Percentiles rank a stretch among this genome's conserved stretches.
Conservation (phyloP, 2,113 vertebrate species). For the Ellobius talpinus region DNA sequence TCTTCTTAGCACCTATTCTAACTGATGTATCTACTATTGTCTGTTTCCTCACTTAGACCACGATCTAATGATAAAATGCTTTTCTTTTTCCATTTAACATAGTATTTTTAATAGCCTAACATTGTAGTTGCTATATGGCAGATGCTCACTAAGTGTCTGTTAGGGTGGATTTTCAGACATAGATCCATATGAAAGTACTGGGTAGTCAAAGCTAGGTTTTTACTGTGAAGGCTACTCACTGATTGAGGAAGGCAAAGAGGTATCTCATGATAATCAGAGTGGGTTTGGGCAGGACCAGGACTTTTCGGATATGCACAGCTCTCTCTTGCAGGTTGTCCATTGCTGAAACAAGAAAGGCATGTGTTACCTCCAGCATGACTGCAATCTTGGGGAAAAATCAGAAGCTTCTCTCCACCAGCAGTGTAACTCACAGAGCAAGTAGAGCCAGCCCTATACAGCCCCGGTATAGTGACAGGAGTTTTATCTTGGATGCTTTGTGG, state of each 20-base stretch:
- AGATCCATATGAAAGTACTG: neutral
- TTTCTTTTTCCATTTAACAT: neutral
- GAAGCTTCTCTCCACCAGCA: neutral
- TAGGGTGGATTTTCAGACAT: neutral
- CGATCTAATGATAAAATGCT: neutral
- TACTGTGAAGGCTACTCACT: constrained; percentile 91
- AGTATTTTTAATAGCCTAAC: neutral
- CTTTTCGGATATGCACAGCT: constrained; percentile 94
- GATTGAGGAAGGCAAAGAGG: constrained; percentile 97
- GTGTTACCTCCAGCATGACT: neutral
- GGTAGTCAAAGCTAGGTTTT: neutral
- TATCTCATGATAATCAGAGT: constrained; percentile 99
- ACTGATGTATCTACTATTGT: neutral
- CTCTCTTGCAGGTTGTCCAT: constrained; percentile 97
- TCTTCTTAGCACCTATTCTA: neutral
- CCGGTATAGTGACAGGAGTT: neutral
- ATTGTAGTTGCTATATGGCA: neutral
- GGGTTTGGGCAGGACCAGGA: constrained; percentile 92
- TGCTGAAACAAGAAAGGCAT: constrained; percentile 87
- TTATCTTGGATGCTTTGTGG: neutral
- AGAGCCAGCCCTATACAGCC: neutral
- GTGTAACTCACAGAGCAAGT: neutral
- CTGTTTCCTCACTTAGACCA: neutral
- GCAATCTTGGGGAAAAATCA: neutral
- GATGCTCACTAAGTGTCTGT: neutral